Evolutionary conservation across 2,888 invertebrate species (phyloP).

Genomic region (Eucera pruinosa): DNA sequence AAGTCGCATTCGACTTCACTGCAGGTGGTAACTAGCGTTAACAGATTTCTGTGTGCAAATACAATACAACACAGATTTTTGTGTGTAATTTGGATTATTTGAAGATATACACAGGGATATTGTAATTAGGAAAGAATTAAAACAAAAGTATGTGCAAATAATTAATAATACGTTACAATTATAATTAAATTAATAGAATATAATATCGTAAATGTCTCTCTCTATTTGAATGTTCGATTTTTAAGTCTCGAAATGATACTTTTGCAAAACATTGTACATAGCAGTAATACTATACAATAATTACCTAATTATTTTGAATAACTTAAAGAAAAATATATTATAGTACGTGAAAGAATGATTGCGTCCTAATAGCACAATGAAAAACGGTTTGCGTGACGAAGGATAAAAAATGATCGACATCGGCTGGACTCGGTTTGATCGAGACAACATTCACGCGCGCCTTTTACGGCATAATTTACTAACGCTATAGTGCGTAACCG

Average conservation of each 20-base stretch:
- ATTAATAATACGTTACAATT: not conserved
- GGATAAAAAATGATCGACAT: slow-evolving; percentile 10
- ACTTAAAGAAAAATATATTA: slow-evolving; percentile 2
- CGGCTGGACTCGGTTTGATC: slow-evolving; percentile 20
- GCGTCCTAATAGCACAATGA: too few relatives aligned
- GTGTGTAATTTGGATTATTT: not conserved
- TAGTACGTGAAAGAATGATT: too few relatives aligned
- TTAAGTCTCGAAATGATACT: not conserved
- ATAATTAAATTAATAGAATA: slow-evolving; percentile 7
- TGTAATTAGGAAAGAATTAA: not conserved
- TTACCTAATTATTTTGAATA: slow-evolving; percentile 9
- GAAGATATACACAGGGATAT: not conserved
- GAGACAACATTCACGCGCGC: slow-evolving; percentile 43
- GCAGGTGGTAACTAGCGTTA: not conserved
- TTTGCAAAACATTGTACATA: slow-evolving; percentile 3
- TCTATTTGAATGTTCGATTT: not conserved
- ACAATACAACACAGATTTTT: too few relatives aligned
- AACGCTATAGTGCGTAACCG: slow-evolving; percentile 74
- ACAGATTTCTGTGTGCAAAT: not conserved
- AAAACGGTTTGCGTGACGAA: slow-evolving; percentile 5
- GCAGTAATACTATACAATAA: not conserved
- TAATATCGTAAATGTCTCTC: not conserved
- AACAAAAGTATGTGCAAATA: not conserved
- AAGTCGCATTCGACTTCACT: not conserved
- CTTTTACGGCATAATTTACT: slow-evolving; percentile 79